phyloP scores from a whole-genome alignment of 2,113 vertebrate species.

The Corydoras maculifer region DNA sequence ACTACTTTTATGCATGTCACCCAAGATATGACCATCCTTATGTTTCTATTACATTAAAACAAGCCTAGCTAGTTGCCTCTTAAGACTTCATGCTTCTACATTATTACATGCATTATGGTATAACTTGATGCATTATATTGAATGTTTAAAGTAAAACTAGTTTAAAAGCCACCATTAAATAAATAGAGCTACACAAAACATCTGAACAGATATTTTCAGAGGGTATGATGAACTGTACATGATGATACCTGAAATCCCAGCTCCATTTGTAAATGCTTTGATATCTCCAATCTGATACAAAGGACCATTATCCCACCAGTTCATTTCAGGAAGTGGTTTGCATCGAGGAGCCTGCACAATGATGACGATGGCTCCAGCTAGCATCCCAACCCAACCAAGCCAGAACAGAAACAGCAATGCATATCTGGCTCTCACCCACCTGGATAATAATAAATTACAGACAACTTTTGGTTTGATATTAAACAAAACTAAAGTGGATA shows the following conservation, averaged over 20 bases:
- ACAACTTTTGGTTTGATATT: not conserved
- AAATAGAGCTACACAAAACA: no score
- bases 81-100: no score
- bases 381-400: conserved; percentile 84
- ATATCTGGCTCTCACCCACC: conserved; percentile 80
- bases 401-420: conserved; percentile 78
- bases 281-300: conserved; percentile 70
- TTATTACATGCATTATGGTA: no score
- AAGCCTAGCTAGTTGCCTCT: no score
- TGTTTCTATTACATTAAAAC: no score
- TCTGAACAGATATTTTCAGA: no score
- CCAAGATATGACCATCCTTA: no score
- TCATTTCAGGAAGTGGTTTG: conserved; percentile 63
- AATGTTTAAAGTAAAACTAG: no score
- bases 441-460: conserved; percentile 22
- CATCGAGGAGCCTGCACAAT: conserved; percentile 80
- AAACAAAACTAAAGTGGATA: no score
- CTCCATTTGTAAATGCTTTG: conserved; percentile 56
- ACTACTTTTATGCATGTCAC: no score
- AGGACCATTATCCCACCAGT: conserved; percentile 77
- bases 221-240: not conserved
- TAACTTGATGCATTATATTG: no score
- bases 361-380: conserved; percentile 74
- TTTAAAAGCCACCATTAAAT: no score
- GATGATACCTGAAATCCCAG: conserved; percentile 61